Evolutionary conservation across 2,113 vertebrate species (phyloP).

Genomic region (Oreochromis tanganicae): DNA sequence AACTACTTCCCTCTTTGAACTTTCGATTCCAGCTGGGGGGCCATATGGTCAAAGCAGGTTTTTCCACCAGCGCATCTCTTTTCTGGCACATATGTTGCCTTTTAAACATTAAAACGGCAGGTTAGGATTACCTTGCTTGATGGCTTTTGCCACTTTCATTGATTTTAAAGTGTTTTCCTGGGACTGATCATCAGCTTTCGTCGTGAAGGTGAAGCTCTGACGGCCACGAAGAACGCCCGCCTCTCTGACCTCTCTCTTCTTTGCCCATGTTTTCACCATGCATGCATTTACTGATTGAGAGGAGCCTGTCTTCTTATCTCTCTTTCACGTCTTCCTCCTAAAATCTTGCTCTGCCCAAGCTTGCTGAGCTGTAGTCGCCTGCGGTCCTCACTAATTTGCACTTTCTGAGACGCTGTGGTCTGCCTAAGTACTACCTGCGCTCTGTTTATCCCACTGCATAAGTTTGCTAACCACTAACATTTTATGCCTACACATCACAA

Average conservation of each 20-base stretch:
- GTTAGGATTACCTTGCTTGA: slow-evolving; percentile 32
- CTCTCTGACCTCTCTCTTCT: not conserved
- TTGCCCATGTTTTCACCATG: not conserved
- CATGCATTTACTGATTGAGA: slow-evolving; percentile 14
- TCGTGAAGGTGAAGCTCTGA: not conserved
- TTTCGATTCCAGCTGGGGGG: slow-evolving; percentile 30
- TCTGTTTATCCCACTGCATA: slow-evolving; percentile 41
- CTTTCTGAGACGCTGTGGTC: slow-evolving; percentile 47
- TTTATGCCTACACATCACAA: slow-evolving; percentile 30
- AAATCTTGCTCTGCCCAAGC: slow-evolving; percentile 26
- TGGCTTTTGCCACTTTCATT: slow-evolving; percentile 14
- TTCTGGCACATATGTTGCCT: slow-evolving; percentile 47
- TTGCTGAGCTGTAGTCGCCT: slow-evolving; percentile 40
- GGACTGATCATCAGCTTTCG: not conserved
- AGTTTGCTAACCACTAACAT: slow-evolving; percentile 52
- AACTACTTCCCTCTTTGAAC: slow-evolving; percentile 29
- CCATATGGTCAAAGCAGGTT: slow-evolving; percentile 51
- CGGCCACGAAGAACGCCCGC: not conserved
- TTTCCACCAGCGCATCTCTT: slow-evolving; percentile 22
- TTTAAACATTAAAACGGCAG: slow-evolving; percentile 53
- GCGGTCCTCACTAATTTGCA: slow-evolving; percentile 56
- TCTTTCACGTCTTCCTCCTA: not conserved
- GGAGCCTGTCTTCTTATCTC: slow-evolving; percentile 7
- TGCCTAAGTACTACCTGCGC: slow-evolving; percentile 51
- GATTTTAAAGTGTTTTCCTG: not conserved